Percentiles rank a stretch among this genome's conserved stretches.
Conservation (phyloP, 2,888 invertebrate genomes). For the Aspidiotus rigidus region DNA sequence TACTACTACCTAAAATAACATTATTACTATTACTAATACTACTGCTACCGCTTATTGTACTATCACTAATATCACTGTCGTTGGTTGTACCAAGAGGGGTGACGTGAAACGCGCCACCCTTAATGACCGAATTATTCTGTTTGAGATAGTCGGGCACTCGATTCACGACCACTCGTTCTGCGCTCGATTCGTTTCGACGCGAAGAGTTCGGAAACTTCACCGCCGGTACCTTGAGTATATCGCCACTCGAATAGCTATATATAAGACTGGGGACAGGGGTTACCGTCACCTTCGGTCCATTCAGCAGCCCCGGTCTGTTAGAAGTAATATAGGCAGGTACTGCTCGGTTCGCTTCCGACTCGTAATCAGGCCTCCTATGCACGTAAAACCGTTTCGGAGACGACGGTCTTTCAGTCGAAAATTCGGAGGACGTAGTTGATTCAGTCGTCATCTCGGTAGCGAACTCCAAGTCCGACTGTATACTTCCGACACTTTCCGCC, state of each 20-base stretch:
- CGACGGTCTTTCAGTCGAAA: no score
- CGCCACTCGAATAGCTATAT: background rate
- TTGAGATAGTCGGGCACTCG: background rate
- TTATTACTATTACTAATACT: background rate
- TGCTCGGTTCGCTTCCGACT: no score
- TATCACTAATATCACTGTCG: conserved; percentile 3
- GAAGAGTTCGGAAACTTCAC: background rate
- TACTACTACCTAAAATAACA: conserved; percentile 10
- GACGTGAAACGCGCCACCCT: no score
- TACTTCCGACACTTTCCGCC: background rate
- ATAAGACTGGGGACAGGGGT: background rate
- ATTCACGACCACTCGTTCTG: background rate
- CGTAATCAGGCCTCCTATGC: no score
- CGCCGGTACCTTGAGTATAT: background rate
- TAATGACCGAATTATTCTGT: background rate
- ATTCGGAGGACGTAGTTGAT: background rate
- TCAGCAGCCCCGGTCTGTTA: no score
- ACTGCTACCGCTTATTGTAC: background rate
- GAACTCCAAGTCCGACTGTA: background rate
- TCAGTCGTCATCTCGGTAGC: background rate
- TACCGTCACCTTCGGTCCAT: background rate
- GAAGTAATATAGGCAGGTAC: no score
- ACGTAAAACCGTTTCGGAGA: no score
- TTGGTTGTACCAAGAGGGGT: background rate
- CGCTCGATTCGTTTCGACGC: background rate